phyloP scores from a whole-genome alignment of 2,113 vertebrate genomes.

The Seriola aureovittata region DNA sequence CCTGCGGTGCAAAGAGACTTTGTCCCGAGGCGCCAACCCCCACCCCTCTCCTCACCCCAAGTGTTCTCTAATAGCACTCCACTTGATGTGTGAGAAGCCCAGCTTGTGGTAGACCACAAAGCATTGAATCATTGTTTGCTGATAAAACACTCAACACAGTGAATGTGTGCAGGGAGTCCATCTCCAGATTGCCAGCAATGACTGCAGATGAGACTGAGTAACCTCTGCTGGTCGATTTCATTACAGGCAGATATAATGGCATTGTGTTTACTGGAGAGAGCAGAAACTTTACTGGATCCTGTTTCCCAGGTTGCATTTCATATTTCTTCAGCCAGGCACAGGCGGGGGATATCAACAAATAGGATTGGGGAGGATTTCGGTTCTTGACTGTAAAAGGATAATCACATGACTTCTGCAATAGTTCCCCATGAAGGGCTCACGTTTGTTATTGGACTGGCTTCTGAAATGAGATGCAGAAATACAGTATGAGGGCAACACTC shows the following conservation, averaged over 20 bases:
- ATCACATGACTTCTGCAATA: slow-evolving; percentile 38
- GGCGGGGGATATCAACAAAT: slow-evolving; percentile 58
- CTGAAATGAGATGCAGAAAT: slow-evolving; percentile 43
- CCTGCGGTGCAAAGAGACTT: slow-evolving; percentile 62
- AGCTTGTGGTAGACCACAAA: slow-evolving; percentile 78
- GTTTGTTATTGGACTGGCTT: slow-evolving; percentile 60
- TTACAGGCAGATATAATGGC: slow-evolving; percentile 65
- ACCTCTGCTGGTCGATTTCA: slow-evolving; percentile 62
- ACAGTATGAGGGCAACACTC: not conserved
- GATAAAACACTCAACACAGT: slow-evolving; percentile 78
- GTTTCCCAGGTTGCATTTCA: slow-evolving; percentile 55
- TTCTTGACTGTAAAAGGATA: slow-evolving; percentile 52
- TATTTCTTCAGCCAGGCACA: slow-evolving; percentile 38
- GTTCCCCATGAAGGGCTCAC: slow-evolving; percentile 40
- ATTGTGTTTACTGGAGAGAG: slow-evolving; percentile 58
- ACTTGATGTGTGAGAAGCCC: slow-evolving; percentile 79
- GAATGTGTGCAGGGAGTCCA: slow-evolving; percentile 60
- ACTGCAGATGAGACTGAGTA: slow-evolving; percentile 66
- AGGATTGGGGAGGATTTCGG: slow-evolving; percentile 63
- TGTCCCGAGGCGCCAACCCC: slow-evolving; percentile 53
- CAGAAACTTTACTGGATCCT: slow-evolving; percentile 40
- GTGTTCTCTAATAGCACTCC: slow-evolving; percentile 75
- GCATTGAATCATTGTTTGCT: slow-evolving; percentile 79
- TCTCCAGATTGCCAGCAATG: slow-evolving; percentile 64
- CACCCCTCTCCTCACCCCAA: slow-evolving; percentile 43